Evolutionary conservation across 2,797 vertebrate species (phyloP).

Genomic region (Lateolabrax maculatus): DNA sequence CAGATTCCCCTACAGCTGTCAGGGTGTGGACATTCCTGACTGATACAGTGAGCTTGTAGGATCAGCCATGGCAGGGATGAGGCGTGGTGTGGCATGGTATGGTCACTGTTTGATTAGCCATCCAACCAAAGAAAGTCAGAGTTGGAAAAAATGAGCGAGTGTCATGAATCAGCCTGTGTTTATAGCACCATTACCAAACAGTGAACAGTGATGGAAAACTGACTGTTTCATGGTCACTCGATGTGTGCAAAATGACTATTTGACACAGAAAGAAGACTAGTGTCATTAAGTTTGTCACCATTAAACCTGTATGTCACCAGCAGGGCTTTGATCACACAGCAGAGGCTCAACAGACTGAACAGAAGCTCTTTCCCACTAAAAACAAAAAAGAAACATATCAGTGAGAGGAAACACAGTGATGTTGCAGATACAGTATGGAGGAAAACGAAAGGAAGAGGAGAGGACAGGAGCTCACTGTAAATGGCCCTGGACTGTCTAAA

Average conservation of each 20-base stretch:
- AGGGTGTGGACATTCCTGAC: conserved; percentile 74
- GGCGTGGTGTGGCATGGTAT: conserved; percentile 14
- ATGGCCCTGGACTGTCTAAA: conserved; percentile 55
- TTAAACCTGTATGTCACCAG: conserved; percentile 25
- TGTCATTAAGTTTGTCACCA: conserved; percentile 28
- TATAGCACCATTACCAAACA: conserved; percentile 39
- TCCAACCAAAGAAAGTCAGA: conserved; percentile 43
- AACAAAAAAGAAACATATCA: neutral
- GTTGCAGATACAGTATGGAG: conserved; percentile 4
- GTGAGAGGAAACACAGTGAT: neutral
- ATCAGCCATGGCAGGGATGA: conserved; percentile 58
- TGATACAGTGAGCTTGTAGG: conserved; percentile 56
- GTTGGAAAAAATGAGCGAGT: conserved; percentile 51
- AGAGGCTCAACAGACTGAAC: conserved; percentile 26
- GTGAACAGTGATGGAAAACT: conserved; percentile 13
- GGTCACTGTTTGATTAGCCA: conserved; percentile 50
- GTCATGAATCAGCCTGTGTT: conserved; percentile 33
- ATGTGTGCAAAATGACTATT: neutral
- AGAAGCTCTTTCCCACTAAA: neutral
- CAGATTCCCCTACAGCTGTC: conserved; percentile 77
- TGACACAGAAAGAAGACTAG: conserved; percentile 14
- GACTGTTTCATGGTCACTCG: neutral
- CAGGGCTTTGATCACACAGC: conserved; percentile 26
- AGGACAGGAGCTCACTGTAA: conserved; percentile 20
- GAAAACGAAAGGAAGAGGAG: neutral